Base-by-base conservation (phyloP, 2,888 invertebrate species). In the Cybosia mesomella region DNA sequence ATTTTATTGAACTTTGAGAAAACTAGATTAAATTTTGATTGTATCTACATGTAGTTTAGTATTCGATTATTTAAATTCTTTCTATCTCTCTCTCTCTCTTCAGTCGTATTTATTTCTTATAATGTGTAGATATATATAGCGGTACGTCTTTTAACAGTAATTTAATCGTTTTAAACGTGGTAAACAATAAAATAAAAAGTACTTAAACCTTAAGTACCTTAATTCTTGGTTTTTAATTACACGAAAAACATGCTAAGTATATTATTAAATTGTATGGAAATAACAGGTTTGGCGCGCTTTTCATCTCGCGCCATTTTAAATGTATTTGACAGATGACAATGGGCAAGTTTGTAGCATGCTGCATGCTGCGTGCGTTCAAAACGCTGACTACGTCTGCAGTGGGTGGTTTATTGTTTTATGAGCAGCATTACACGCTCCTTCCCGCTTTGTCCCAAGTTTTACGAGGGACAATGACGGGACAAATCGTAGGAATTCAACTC, bases 321-420 rank as follows among this genome's bases (percentile, higher is more conserved):
- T 32, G 73, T 80, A 79, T 85, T 85, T 55, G 70, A 58, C 63
- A 61, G 68, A 11, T 60, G 67, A 83, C 83, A 85, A 84, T 79
- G 69, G 79, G 58, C 70, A 72, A 80, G 80, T 77, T 74, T 64
- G 55, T 53, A 67, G 77, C 76, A 79, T 70, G 78, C 78, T 76
- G 77, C 76, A 79, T 70, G 78, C 78, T 76, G 81, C 73, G 82
- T 61, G 72, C 71, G 61, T 73, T 71, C 70, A 70, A 71, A 77
- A 65, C 71, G 68, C 63, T 65, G 62, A 72, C 68, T 72, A 66
- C 67, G 65, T 62, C 70, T 77, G 79, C 86, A 73, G 85, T 91
- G 92, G 92, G 92, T 90, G 92, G 92, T 93, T 93, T 92, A 92
- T 93, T 91, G 92, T 93, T 92, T 92, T 92, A 92, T 83, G 83